phyloP scores from a whole-genome alignment of 1,140 invertebrate genomes.

The Leguminivora glycinivorella region DNA sequence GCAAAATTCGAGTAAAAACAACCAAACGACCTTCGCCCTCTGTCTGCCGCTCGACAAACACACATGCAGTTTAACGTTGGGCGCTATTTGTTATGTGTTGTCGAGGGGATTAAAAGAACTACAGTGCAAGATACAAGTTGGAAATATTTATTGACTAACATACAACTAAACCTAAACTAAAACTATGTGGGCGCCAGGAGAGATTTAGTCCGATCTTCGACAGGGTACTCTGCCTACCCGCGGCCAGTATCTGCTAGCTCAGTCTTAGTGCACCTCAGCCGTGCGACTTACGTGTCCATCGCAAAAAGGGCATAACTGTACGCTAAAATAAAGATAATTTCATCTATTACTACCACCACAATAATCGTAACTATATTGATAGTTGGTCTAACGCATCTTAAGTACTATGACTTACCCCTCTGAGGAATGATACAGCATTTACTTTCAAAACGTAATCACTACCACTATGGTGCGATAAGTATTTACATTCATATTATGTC shows the following conservation, averaged over 20 bases:
- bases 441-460: no score
- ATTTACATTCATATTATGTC: no score
- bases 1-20: not conserved
- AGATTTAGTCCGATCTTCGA: not conserved
- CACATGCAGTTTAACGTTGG: not conserved
- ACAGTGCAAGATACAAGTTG: not conserved
- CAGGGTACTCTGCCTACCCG: not conserved
- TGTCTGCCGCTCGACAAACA: not conserved
- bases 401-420: no score
- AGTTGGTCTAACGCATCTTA: no score
- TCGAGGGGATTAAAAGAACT: not conserved
- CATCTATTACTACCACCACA: no score
- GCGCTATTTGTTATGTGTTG: constrained; percentile 16
- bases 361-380: no score
- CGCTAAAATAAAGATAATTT: constrained; percentile 5
- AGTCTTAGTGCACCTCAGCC: not conserved
- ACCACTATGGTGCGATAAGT: no score
- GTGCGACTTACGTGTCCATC: not conserved
- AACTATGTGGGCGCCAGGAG: not conserved
- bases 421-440: no score
- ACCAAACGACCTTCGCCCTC: not conserved
- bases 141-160: not conserved
- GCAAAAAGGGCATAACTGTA: not conserved
- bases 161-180: not conserved
- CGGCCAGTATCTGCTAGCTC: not conserved